Evolutionary conservation across 1,140 invertebrate species (phyloP).

Genomic region (Mycetomoellerius zeteki): DNA sequence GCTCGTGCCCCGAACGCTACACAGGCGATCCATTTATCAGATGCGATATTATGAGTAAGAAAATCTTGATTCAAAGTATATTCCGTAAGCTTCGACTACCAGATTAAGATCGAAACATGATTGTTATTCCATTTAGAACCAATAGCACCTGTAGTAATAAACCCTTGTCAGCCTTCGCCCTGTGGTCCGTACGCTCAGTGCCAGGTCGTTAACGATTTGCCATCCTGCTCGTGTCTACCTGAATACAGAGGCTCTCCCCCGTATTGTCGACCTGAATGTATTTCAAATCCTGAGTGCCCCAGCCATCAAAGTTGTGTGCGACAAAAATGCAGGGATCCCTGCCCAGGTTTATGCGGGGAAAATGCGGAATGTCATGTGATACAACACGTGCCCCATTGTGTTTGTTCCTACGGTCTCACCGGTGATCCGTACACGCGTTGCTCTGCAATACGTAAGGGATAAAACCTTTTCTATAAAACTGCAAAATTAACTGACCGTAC

Average conservation of each 20-base stretch:
- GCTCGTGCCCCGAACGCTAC: constrained; percentile 88
- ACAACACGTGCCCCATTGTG: constrained; percentile 91
- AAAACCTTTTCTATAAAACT: background rate
- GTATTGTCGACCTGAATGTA: constrained; percentile 91
- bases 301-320: constrained; percentile 90
- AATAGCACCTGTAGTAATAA: background rate
- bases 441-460: constrained; percentile 77
- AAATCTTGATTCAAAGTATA: background rate
- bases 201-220: constrained; percentile 79
- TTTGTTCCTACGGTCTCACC: constrained; percentile 89
- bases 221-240: constrained; percentile 88
- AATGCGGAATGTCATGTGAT: constrained; percentile 90
- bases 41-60: constrained; percentile 84
- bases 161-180: constrained; percentile 88
- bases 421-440: constrained; percentile 91
- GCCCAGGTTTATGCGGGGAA: constrained; percentile 91
- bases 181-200: constrained; percentile 91
- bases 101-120: constrained; percentile 18
- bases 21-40: constrained; percentile 89
- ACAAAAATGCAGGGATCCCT: constrained; percentile 92
- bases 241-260: constrained; percentile 90
- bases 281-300: constrained; percentile 90
- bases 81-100: background rate
- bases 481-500: background rate
- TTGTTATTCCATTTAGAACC: constrained; percentile 35